Base-by-base conservation (phyloP, 2,113 vertebrate species). In the Nothoprocta pentlandii region DNA sequence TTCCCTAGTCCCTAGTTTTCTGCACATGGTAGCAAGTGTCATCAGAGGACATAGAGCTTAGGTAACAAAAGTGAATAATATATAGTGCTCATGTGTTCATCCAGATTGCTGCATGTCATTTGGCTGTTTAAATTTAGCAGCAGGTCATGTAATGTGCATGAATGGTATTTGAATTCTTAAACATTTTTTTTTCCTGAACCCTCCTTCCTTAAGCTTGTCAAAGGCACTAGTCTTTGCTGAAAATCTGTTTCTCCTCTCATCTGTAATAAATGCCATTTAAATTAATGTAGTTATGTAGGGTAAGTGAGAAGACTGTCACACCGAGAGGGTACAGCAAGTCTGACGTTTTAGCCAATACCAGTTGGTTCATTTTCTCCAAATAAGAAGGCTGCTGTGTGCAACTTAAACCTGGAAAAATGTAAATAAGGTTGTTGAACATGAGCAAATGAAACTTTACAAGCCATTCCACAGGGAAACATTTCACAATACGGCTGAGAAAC, bases 401-500 rank as follows among this genome's bases (percentile, higher is more conserved):
- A 36, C 82, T 85, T 87, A 90, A 88, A 90, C 66, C 32, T 81
- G 94, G 83, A 90, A 86, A 56, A 88, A 81, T 81, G 74, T 92
- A 92, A 93, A 90, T 94, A 85, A 81, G 49, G 34, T 95, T 76
- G 80, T 92, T 93, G 90, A 92, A 84, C 77, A 15, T 69, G 80
- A 95, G 74, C 86, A 92, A 89, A 73, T 73, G 86, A 80, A 95
- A 94, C 49, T 79, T 95, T 70, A 77, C 83, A 81, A 96, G 93
- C 77, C 74, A 89, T 94, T 97, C 92, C 85, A 92, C 88, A 89
- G 74, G 69, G 88, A 92, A 86, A 79, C 44, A 62, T 86, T 93
- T 95, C 81, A 85, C 91, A 92, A 41, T 91, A 85, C 75, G 69
- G 87, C 93, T 90, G 90, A 94, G 77, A 94, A 93, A 92, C 94